A percentile compares a stretch with the other conserved stretches of the same genome.
phyloP scores from a whole-genome alignment of 2,888 invertebrate species.

The Eupithecia subfuscata region DNA sequence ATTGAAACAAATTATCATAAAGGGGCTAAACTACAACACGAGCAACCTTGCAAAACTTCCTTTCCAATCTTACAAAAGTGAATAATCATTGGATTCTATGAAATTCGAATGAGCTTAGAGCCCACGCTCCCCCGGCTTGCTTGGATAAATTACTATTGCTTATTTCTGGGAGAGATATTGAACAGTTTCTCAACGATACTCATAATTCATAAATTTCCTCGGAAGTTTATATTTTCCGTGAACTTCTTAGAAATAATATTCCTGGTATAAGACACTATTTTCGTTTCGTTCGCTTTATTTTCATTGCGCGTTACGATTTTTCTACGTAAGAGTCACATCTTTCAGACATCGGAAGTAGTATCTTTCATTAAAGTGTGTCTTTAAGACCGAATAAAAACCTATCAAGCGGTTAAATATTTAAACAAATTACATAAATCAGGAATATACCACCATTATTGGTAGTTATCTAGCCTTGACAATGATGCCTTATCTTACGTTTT shows the following conservation, averaged over 20 bases:
- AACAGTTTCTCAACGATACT: neutral
- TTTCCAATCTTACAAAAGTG: conserved; percentile 16
- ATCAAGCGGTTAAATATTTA: neutral
- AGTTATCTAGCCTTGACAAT: no score
- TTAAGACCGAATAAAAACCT: neutral
- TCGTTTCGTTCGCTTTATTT: neutral
- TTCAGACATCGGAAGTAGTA: no score
- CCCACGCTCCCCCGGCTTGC: conserved; percentile 18
- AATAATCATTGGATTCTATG: conserved; percentile 14
- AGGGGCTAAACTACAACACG: neutral
- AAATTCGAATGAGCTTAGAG: conserved; percentile 16
- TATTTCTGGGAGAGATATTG: conserved; percentile 6
- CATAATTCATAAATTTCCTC: neutral
- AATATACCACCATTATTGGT: no score
- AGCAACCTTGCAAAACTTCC: conserved; percentile 10
- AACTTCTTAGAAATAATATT: neutral
- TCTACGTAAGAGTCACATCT: neutral
- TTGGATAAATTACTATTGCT: conserved; percentile 9
- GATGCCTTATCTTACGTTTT: no score
- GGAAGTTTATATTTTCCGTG: neutral
- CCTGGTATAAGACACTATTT: neutral
- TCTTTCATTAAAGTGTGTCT: neutral
- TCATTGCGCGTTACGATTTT: neutral
- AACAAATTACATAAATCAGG: neutral
- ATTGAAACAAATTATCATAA: neutral